Evolutionary conservation across 30 jellyfish, hydroid and myxozoan species (phyloP), one percentile per base, ranked within the genome.

Genomic region (Aurelia aurita): DNA sequence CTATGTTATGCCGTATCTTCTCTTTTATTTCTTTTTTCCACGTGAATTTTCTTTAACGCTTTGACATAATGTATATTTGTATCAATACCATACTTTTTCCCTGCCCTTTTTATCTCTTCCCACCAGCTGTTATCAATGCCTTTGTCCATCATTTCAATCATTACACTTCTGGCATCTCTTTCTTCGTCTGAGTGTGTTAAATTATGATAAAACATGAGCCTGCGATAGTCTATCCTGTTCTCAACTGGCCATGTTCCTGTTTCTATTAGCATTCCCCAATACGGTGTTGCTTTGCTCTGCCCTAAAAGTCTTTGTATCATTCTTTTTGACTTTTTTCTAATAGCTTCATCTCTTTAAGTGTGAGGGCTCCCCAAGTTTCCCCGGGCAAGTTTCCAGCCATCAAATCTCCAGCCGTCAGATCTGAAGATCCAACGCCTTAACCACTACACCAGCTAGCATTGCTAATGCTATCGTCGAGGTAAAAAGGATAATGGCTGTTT

Each of bases 171-270:
- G 10, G 72, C 72, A 8, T 15, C 32, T 20, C 26, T 59, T 59
- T 20, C 32, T 59, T 59, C 72, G 14, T 59, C 26, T 9, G 72
- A 59, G 72, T 19, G 26, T 12, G 20, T 59, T 20, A 13, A 59
- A 7, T 59, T 19, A 23, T 59, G 72, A 19, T 8, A 23, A 59
- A 15, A 59, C 72, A 9, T 59, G 32, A 59, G 72, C 20, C 32
- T 59, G 9, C 32, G 26, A 23, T 59, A 59, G 32, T 59, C 31
- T 15, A 59, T 59, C 20, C 26, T 19, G 26, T 59, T 59, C 32
- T 59, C 72, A 12, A 59, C 20, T 59, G 72, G 32, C 72, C 26
- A 59, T 59, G 72, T 59, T 59, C 72, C 26, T 59, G 26, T 59
- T 59, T 59, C 72, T 59, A 23, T 23, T 9, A 59, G 72, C 72